These are phyloP conservation scores for Parelbella ahira DNA, from an alignment of 2,888 invertebrate genomes.

Conservation along the genomic window DNA sequence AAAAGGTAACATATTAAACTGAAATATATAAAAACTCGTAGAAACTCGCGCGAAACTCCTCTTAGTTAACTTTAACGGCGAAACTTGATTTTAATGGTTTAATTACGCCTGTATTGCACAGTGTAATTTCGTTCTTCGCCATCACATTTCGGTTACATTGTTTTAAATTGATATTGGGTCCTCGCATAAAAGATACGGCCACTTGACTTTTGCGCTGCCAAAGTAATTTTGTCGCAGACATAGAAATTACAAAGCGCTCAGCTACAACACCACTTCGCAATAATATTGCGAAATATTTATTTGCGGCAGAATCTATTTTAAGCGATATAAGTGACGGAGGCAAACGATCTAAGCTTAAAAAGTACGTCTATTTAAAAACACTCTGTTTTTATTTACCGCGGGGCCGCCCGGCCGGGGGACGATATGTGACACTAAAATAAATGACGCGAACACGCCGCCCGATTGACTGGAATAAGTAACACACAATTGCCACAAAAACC, in stretches of 20 bases:
- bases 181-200: conserved; percentile 57
- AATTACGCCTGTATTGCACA: conserved; percentile 65
- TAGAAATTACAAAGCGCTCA: conserved; percentile 51
- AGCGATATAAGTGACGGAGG: too few species aligned
- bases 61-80: conserved; percentile 56
- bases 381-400: conserved; percentile 60
- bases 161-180: conserved; percentile 62
- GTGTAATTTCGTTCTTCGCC: conserved; percentile 55
- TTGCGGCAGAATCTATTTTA: conserved; percentile 20
- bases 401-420: conserved; percentile 43
- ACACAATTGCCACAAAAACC: conserved; percentile 8
- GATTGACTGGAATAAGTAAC: conserved; percentile 46
- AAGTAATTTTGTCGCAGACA: conserved; percentile 55
- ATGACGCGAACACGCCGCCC: conserved; percentile 55
- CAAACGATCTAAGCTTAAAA: conserved; percentile 32
- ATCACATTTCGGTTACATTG: conserved; percentile 65
- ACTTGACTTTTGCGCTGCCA: conserved; percentile 44
- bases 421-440: conserved; percentile 65
- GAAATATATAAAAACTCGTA: conserved; percentile 44
- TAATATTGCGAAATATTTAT: conserved; percentile 33
- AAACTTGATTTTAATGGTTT: conserved; percentile 62
- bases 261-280: conserved; percentile 32
- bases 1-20: conserved; percentile 17
- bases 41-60: conserved; percentile 47
- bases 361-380: conserved; percentile 54